These are phyloP conservation scores for Lochmaea capreae DNA, from an alignment of 2,888 invertebrate genomes.

Conservation along the genomic window DNA sequence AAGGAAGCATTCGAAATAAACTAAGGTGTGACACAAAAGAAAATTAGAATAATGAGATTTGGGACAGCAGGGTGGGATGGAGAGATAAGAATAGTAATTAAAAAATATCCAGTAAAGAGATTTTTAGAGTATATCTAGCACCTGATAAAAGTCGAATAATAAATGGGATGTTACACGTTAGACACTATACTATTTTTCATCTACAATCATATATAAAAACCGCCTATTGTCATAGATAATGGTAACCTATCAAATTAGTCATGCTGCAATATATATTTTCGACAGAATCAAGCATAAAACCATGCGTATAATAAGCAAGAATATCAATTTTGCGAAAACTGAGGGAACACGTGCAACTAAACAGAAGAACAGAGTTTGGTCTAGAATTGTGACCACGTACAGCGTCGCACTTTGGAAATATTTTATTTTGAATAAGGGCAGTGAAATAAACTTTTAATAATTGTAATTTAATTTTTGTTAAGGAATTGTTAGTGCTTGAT, in stretches of 20 bases:
- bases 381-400: not conserved
- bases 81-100: no score
- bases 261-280: constrained; percentile 32
- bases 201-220: not conserved
- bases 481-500: no score
- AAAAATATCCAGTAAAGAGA: no score
- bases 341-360: constrained; percentile 47
- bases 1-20: no score
- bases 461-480: no score
- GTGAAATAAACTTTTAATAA: no score
- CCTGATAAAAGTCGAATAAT: not conserved
- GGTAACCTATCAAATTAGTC: constrained; percentile 21
- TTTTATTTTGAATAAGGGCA: not conserved
- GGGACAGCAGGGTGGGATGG: no score
- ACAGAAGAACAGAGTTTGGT: constrained; percentile 49
- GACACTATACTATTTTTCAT: not conserved
- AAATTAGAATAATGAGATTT: no score
- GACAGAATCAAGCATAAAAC: constrained; percentile 51
- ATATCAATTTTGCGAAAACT: constrained; percentile 39
- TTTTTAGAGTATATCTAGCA: no score
- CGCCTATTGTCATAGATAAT: not conserved
- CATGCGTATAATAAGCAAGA: constrained; percentile 51
- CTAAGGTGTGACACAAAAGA: no score
- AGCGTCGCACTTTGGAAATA: not conserved
- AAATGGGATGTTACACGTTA: not conserved